Evolutionary conservation across 2,888 invertebrate genomes (phyloP), one percentile per base, ranked within the genome.

Genomic region (Cheilosia soror): DNA sequence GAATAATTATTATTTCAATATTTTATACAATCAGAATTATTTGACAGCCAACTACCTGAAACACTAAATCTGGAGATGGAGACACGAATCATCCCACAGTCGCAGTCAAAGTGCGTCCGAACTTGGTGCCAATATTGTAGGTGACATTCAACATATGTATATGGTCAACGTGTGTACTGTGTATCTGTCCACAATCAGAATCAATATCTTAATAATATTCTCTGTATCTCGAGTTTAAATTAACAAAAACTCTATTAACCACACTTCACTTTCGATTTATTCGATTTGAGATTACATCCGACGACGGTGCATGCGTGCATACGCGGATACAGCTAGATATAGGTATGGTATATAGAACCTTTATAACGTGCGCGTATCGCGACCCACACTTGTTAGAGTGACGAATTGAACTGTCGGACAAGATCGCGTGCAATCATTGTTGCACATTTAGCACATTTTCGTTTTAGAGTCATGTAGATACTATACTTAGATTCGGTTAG

Each of bases 351-450:
- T 53, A 53, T 60, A 60, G 71, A 47, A 76, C 33, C 49, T 37
- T 49, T 15, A 44, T 40, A 49, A 44, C 57, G 62, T 76, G 55
- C 81, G 85, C 81, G 72, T 72, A 49, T 68, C 66, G 65, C 85
- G 85, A 85, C 85, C 85, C 85, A 85, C 85, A 77, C 85, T 80
- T 72, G 76, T 57, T 72, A 62, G 63, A 81, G 68, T 77, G 71
- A 77, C 85, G 85, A 85, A 44, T 72, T 69, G 47, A 77, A 85
- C 85, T 85, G 81, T 68, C 25, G 53, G 63, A 62, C 29, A 44
- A 58, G 57, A 68, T 76, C 68, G 68, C 72, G 65, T 63, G 53
- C 58, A 71, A 69, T 66, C 37, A 55, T 58, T 27, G 82, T 40
- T 29, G 55, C 58, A 57, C 58, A 73, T 72, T 60, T 72, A 11